Base-by-base conservation (phyloP, 2,113 vertebrate species). In the Lepisosteus oculatus region DNA sequence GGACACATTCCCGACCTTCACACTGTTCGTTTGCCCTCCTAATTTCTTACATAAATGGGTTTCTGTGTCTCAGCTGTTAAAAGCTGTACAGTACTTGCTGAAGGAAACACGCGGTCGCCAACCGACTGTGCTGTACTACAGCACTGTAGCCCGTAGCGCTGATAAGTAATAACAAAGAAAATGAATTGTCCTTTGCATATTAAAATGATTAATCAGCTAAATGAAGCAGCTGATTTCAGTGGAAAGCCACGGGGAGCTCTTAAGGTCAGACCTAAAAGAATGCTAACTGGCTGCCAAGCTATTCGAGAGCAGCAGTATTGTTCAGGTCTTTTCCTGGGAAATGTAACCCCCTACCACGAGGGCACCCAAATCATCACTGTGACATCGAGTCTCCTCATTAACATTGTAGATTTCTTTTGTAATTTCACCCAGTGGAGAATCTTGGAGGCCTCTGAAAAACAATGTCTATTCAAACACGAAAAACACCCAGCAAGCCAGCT, bases 341-440 rank as follows among this genome's bases (percentile, higher is more conserved):
- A 77, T 71, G 80, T 83, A 84, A 84, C 77, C 61, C 67, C 72
- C 43, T 55, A 74, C 65, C 78, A 73, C 77, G 77, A 70, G 79
- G 77, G 72, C 7, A 75, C 85, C 61, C 74, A 74, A 68, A 85
- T 79, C 75, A 78, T 72, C 77, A 74, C 74, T 68, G 62, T 69
- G 74, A 51, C 71, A 68, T 68, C 76, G 76, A 76, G 69, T 65
- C 51, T 54, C 78, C 82, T 85, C 82, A 88, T 89, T 88, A 88
- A 85, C 85, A 88, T 85, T 86, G 83, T 81, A 85, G 81, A 89
- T 87, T 85, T 78, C 76, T 72, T 81, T 85, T 85, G 68, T 78
- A 42, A 44, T 71, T 67, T 71, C 69, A 71, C 76, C 84, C 76
- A 85, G 8, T 70, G 3, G 17, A 73, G 76, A 77, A 71, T 61